Percentiles rank a stretch among this genome's conserved stretches.
Evolutionary conservation across 2,888 invertebrate species (phyloP).

Genomic region (Scrobipalpa costella): DNA sequence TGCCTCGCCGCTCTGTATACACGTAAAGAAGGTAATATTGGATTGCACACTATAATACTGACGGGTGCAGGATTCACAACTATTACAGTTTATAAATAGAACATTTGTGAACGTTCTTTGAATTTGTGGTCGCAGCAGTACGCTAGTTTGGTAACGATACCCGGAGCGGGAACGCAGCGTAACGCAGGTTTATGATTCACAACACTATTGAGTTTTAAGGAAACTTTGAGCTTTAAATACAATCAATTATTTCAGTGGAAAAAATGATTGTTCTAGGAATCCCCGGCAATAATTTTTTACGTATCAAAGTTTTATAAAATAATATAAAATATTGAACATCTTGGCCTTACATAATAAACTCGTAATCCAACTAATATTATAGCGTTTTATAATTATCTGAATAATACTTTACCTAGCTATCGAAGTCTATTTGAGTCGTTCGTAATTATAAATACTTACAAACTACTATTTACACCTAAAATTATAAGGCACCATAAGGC

Average conservation of each 20-base stretch:
- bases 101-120: too few species aligned
- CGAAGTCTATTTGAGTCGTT: conserved; percentile 25
- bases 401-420: conserved; percentile 32
- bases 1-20: background rate
- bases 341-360: background rate
- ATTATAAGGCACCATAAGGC: conserved; percentile 41
- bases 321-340: background rate
- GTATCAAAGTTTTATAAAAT: background rate
- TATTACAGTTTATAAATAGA: too few species aligned
- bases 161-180: background rate
- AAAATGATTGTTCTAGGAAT: background rate
- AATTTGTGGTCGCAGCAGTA: too few species aligned
- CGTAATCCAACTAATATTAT: background rate
- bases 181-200: too few species aligned
- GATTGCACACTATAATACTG: conserved; percentile 12
- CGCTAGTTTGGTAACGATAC: background rate
- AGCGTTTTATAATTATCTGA: conserved; percentile 7
- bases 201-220: conserved; percentile 5
- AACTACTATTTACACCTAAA: conserved; percentile 54
- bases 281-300: background rate
- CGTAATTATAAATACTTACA: conserved; percentile 51
- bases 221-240: background rate
- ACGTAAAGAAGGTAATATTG: background rate
- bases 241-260: too few species aligned
- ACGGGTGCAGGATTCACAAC: background rate